Conservation (phyloP, 64 coral and sea anemone genomes). For the Pocillopora verrucosa region DNA sequence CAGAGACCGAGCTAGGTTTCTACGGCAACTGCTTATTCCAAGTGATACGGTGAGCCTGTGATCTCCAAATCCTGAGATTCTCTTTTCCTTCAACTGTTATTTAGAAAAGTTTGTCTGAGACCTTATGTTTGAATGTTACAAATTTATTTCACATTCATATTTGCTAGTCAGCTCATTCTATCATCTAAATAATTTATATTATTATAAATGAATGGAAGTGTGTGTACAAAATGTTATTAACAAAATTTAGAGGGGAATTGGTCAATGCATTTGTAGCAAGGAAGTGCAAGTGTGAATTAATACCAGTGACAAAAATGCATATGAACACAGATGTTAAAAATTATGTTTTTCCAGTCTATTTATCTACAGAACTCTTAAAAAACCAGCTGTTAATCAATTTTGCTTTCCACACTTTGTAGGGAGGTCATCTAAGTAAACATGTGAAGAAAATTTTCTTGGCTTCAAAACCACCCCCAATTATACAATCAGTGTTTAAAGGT, state of each 20-base stretch:
- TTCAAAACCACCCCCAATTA: conserved; percentile 90
- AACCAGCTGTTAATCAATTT: neutral
- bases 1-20: conserved; percentile 86
- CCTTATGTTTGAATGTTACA: no score
- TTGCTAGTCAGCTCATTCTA: no score
- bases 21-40: conserved; percentile 85
- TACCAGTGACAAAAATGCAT: no score
- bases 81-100: neutral
- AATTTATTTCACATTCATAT: no score
- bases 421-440: conserved; percentile 89
- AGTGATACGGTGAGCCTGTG: conserved; percentile 66
- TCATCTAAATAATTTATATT: no score
- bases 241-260: no score
- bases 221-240: no score
- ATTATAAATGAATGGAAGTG: no score
- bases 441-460: conserved; percentile 95
- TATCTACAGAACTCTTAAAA: no score
- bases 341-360: neutral
- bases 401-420: conserved; percentile 32
- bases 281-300: no score
- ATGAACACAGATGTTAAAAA: neutral
- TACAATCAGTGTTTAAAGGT: conserved; percentile 99
- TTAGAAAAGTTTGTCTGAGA: neutral
- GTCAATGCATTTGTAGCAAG: no score
- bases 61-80: neutral